phyloP scores from a whole-genome alignment of 2,888 invertebrate species.

The Gymnoscelis rufifasciata region DNA sequence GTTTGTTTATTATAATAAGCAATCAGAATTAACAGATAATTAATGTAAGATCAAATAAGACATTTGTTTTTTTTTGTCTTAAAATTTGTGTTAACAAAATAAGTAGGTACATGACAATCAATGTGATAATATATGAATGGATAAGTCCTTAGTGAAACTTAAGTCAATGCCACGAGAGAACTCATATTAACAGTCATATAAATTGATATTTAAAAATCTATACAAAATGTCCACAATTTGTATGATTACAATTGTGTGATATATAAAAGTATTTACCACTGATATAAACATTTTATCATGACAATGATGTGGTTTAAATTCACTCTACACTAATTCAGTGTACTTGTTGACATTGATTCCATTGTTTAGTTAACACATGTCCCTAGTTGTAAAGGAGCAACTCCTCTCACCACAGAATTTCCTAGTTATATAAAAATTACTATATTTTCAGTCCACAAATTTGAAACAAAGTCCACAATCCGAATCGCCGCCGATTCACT shows the following conservation, averaged over 20 bases:
- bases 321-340: conserved; percentile 59
- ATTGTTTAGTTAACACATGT: conserved; percentile 56
- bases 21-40: no score
- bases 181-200: conserved; percentile 56
- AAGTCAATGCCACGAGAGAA: conserved; percentile 76
- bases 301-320: conserved; percentile 49
- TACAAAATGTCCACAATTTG: conserved; percentile 74
- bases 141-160: conserved; percentile 33
- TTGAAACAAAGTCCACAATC: conserved; percentile 77
- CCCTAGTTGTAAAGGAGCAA: conserved; percentile 66
- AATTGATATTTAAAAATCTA: conserved; percentile 65
- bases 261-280: conserved; percentile 70
- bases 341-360: conserved; percentile 50
- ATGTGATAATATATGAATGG: conserved; percentile 4
- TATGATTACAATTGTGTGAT: conserved; percentile 66
- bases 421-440: conserved; percentile 76
- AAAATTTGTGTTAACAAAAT: no score
- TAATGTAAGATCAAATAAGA: no score
- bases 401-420: conserved; percentile 78
- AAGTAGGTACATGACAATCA: no score
- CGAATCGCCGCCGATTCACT: conserved; percentile 55
- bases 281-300: conserved; percentile 48
- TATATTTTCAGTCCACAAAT: conserved; percentile 76
- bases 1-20: no score
- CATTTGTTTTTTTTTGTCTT: no score